phyloP scores from a whole-genome alignment of 1,140 invertebrate species.

The Bactericera cockerelli region DNA sequence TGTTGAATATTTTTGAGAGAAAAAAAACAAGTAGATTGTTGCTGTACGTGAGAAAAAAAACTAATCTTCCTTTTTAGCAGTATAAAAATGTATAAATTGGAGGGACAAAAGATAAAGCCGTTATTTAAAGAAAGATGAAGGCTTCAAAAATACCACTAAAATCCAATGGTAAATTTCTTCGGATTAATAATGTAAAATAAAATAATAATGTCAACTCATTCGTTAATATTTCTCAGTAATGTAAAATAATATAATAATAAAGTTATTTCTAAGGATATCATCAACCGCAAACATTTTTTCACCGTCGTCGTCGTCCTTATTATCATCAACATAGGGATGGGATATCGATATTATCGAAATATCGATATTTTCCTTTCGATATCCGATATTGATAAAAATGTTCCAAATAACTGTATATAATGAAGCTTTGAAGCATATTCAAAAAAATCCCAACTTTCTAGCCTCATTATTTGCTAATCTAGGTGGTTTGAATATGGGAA shows the following conservation, averaged over 20 bases:
- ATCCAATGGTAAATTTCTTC: background rate
- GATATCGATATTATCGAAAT: no score
- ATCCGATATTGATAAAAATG: no score
- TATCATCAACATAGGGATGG: background rate
- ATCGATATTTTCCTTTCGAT: no score
- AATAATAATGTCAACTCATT: background rate
- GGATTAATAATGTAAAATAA: background rate
- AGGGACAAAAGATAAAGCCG: background rate
- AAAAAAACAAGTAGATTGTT: no score
- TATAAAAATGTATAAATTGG: background rate
- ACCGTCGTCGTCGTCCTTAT: background rate
- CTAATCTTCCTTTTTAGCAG: background rate
- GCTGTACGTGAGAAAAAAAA: background rate
- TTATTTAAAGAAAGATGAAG: background rate
- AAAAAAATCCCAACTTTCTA: background rate
- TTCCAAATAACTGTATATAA: no score
- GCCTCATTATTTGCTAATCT: background rate
- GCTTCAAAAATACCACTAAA: background rate
- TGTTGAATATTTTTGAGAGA: no score
- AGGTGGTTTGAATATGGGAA: background rate
- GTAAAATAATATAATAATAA: background rate
- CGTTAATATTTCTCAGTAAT: background rate
- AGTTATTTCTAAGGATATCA: background rate
- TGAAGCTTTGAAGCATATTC: no score
- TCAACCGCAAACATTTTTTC: background rate